Conservation (phyloP, 2,113 vertebrate genomes). For the Poecile atricapillus region DNA sequence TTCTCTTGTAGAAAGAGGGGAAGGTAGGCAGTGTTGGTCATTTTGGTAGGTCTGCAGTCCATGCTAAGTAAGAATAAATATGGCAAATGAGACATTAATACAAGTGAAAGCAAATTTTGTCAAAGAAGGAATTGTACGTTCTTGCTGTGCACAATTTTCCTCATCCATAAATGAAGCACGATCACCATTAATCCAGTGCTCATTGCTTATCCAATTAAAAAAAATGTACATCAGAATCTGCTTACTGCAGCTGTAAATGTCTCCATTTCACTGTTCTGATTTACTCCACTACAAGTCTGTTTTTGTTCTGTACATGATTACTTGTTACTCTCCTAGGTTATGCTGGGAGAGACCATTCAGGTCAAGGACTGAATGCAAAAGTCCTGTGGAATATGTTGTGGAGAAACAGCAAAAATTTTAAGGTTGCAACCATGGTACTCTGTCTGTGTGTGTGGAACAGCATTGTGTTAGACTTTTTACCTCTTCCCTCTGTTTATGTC, state of each 20-base stretch:
- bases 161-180: background rate
- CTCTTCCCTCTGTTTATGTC: background rate
- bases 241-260: background rate
- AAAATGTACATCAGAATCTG: background rate
- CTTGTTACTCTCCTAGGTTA: background rate
- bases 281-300: background rate
- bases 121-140: background rate
- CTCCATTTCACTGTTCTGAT: background rate
- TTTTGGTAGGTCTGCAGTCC: background rate
- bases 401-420: background rate
- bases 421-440: background rate
- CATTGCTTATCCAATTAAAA: background rate
- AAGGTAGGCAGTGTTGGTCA: background rate
- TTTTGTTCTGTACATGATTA: background rate
- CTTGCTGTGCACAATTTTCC: background rate
- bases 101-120: background rate
- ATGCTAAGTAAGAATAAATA: background rate
- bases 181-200: background rate
- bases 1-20: background rate
- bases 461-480: background rate
- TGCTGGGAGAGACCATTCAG: background rate
- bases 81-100: background rate
- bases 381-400: background rate
- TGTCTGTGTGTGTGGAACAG: background rate
- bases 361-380: background rate